Evolutionary conservation across 2,888 invertebrate genomes (phyloP).

Genomic region (Hemithea aestivaria): DNA sequence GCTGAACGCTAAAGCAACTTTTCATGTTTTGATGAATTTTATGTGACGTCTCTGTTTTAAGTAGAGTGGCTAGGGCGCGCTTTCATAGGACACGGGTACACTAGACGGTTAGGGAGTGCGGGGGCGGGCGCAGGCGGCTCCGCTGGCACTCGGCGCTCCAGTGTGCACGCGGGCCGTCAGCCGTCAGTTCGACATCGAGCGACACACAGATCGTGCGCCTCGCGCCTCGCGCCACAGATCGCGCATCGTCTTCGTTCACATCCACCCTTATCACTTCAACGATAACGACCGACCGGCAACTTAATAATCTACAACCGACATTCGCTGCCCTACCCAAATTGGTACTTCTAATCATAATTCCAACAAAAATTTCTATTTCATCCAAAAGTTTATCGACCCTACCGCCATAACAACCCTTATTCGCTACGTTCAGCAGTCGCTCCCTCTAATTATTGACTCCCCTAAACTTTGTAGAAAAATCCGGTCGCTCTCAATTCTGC

Average conservation of each 20-base stretch:
- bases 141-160: slow-evolving; percentile 41
- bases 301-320: slow-evolving; percentile 15
- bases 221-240: slow-evolving; percentile 52
- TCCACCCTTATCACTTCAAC: slow-evolving; percentile 15
- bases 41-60: slow-evolving; percentile 43
- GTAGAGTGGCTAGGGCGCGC: slow-evolving; percentile 41
- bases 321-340: neutral
- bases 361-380: slow-evolving; percentile 12
- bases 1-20: slow-evolving; percentile 28
- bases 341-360: slow-evolving; percentile 8
- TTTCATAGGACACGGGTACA: slow-evolving; percentile 52
- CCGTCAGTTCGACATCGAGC: slow-evolving; percentile 67
- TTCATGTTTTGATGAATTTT: slow-evolving; percentile 55
- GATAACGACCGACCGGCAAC: slow-evolving; percentile 15
- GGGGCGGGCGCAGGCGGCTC: slow-evolving; percentile 70
- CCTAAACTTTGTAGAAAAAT: slow-evolving; percentile 69
- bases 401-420: slow-evolving; percentile 72
- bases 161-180: slow-evolving; percentile 36
- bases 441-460: slow-evolving; percentile 77
- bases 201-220: slow-evolving; percentile 69
- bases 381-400: slow-evolving; percentile 71
- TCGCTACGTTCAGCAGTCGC: slow-evolving; percentile 66
- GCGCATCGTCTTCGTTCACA: slow-evolving; percentile 24
- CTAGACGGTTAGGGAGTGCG: slow-evolving; percentile 42
- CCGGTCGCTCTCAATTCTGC: slow-evolving; percentile 53